Conservation (phyloP, 2,797 vertebrate species). For the Clarias platycephalus region DNA sequence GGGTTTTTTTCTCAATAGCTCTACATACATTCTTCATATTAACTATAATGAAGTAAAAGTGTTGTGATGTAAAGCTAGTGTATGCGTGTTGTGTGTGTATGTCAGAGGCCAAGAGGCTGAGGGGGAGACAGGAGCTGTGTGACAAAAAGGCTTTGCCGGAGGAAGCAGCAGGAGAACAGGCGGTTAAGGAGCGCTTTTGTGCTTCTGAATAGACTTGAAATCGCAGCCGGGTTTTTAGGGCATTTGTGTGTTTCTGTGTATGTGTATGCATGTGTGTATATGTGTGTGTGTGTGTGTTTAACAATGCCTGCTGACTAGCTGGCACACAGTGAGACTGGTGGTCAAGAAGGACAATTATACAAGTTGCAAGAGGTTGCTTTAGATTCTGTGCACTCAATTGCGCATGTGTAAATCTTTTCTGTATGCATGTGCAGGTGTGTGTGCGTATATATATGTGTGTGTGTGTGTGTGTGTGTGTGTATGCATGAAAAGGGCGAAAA, state of each 20-base stretch:
- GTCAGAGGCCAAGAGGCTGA: slow-evolving; percentile 4
- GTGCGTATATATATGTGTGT: not conserved
- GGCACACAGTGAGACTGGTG: slow-evolving; percentile 28
- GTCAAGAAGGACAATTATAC: slow-evolving; percentile 44
- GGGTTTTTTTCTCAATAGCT: not conserved
- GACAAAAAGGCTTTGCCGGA: slow-evolving; percentile 9
- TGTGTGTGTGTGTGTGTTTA: slow-evolving; percentile 24
- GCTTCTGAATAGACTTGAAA: slow-evolving; percentile 47
- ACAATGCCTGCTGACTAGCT: slow-evolving; percentile 40
- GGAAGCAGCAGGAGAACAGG: slow-evolving; percentile 39
- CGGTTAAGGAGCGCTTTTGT: slow-evolving; percentile 46
- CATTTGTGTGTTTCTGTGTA: slow-evolving; percentile 19
- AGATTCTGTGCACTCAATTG: not conserved
- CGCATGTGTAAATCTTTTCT: not conserved
- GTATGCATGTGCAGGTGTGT: not conserved
- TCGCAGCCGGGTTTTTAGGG: slow-evolving; percentile 30
- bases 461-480: not conserved
- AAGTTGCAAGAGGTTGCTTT: not conserved
- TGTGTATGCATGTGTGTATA: slow-evolving; percentile 25
- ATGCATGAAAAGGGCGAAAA: not conserved
- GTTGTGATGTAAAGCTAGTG: not conserved
- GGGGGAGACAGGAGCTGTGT: slow-evolving; percentile 5
- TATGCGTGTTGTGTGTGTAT: not conserved
- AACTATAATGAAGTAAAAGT: not conserved
- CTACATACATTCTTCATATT: not conserved